Percentiles rank a stretch among this genome's conserved stretches.
These are phyloP conservation scores for Istiophorus platypterus DNA, from an alignment of 2,113 vertebrate species.

Conservation along the genomic window DNA sequence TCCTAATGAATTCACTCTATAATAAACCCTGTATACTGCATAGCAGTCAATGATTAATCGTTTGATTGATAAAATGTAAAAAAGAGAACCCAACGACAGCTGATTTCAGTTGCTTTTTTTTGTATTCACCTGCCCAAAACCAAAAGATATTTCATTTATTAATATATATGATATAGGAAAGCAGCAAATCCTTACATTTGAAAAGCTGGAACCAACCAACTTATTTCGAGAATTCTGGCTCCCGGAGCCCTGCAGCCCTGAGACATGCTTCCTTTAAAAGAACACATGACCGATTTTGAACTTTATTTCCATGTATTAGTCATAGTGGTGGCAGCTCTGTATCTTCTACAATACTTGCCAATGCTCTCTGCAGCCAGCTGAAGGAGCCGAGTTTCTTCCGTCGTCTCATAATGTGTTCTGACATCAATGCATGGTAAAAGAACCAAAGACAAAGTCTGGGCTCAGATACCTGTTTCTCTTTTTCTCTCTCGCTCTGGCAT, in stretches of 20 bases:
- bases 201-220: too few species aligned
- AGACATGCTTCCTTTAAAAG: slow-evolving; percentile 38
- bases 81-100: too few species aligned
- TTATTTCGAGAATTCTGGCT: background rate
- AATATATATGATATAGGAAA: too few species aligned
- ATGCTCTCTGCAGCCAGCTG: slow-evolving; percentile 22
- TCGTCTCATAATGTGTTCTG: slow-evolving; percentile 30
- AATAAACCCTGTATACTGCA: background rate
- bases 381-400: slow-evolving; percentile 20
- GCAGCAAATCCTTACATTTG: too few species aligned
- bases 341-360: slow-evolving; percentile 24
- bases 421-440: slow-evolving; percentile 39
- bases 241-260: background rate
- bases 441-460: slow-evolving; percentile 30
- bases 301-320: slow-evolving; percentile 41
- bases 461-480: slow-evolving; percentile 1
- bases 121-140: too few species aligned
- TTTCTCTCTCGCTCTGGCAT: slow-evolving; percentile 11
- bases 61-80: too few species aligned
- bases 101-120: too few species aligned
- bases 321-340: slow-evolving; percentile 33
- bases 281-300: slow-evolving; percentile 46
- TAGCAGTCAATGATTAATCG: too few species aligned
- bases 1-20: background rate
- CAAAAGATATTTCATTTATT: too few species aligned